Conservation (phyloP, 2,113 vertebrate genomes). For the Pungitius pungitius region DNA sequence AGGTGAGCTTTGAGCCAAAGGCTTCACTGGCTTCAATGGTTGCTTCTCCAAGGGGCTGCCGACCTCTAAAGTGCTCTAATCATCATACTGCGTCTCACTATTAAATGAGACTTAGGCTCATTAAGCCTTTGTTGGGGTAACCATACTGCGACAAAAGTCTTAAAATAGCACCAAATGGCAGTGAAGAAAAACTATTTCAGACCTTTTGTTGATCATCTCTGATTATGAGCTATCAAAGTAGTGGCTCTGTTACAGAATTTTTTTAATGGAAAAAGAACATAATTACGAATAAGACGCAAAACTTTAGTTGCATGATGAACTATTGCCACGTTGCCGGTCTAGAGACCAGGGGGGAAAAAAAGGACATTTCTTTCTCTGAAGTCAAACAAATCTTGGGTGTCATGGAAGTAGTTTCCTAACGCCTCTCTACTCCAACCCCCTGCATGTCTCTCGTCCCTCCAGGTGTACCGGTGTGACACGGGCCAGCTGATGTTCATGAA, state of each 20-base stretch:
- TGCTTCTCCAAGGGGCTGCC: not conserved
- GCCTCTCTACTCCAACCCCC: not conserved
- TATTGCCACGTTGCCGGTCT: no score
- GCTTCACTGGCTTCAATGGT: not conserved
- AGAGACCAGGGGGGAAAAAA: constrained; percentile 5
- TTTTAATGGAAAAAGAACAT: not conserved
- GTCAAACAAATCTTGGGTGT: not conserved
- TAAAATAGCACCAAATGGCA: not conserved
- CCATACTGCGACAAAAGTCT: not conserved
- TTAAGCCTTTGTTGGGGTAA: not conserved
- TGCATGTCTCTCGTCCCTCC: constrained; percentile 52
- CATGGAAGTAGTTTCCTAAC: not conserved
- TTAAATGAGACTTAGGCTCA: not conserved
- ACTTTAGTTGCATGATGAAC: no score
- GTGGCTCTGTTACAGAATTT: not conserved
- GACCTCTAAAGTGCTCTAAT: not conserved
- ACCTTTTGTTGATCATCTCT: not conserved
- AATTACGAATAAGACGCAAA: not conserved
- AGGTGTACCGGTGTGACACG: constrained; percentile 94
- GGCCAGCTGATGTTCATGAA: constrained; percentile 98
- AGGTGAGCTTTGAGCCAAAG: constrained; percentile 80
- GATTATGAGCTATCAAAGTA: not conserved
- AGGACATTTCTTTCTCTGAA: not conserved
- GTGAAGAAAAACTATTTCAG: not conserved
- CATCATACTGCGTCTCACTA: not conserved